Evolutionary conservation across 2,113 vertebrate genomes (phyloP), one percentile per base, ranked within the genome.

Genomic region (Tichodroma muraria): DNA sequence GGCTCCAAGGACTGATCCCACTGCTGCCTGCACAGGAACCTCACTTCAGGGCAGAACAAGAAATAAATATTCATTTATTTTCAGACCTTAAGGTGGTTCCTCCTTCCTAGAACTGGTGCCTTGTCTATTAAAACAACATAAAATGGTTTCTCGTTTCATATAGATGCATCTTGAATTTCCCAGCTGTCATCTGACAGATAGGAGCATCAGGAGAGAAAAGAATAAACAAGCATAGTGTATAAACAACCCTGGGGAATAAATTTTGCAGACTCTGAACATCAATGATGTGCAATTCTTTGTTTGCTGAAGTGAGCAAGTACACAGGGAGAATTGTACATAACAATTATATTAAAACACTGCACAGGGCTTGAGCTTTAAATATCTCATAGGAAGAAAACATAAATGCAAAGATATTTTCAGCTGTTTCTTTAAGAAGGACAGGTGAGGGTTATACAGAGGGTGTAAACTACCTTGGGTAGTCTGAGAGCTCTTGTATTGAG

Each of bases 221-320:
- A 80, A 75, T 17, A 17, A 38, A 50, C 50, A 80, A 93, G 40
- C 57, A 66, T 12, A 73, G 47, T 71, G 68, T 75, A 91, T 52
- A 94, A 93, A 94, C 38, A 88, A 75, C 91, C 71, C 82, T 38
- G 56, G 91, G 88, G 95, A 94, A 78, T 73, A 52, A 31, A 83
- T 86, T 92, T 66, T 86, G 82, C 76, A 94, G 84, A 49, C 33
- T 83, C 57, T 91, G 65, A 94, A 78, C 88, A 83, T 90, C 88
- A 93, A 0, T 69, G 79, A 82, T 80, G 75, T 64, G 60, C 85
- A 85, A 45, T 80, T 93, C 93, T 94, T 85, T 86, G 68, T 95
- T 90, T 95, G 89, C 85, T 82, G 79, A 95, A 95, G 87, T 95
- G 94, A 96, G 89, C 75, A 65, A 69, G 75, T 80, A 81, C 54